Percentiles rank a stretch among this genome's conserved stretches.
Evolutionary conservation across 2,888 invertebrate species (phyloP).

Genomic region (Macropis europaea): DNA sequence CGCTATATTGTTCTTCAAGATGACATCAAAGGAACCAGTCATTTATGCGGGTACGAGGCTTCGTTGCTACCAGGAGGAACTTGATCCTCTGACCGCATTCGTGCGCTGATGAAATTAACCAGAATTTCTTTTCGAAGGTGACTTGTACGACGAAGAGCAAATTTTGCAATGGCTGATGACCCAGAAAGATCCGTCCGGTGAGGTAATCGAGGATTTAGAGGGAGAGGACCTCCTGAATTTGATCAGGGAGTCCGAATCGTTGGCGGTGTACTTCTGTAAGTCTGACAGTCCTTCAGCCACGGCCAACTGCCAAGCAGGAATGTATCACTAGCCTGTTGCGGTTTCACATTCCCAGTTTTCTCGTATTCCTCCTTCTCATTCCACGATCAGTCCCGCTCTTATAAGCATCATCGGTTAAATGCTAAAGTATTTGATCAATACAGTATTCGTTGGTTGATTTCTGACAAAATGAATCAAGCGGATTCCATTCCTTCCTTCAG

Average conservation of each 20-base stretch:
- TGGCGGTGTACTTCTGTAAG: constrained; percentile 97
- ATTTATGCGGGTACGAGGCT: constrained; percentile 89
- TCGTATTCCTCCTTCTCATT: not conserved
- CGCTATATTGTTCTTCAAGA: constrained; percentile 93
- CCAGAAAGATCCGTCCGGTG: constrained; percentile 95
- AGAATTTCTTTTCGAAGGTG: constrained; percentile 82
- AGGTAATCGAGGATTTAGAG: constrained; percentile 93
- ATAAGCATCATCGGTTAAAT: too few species aligned
- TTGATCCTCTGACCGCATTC: too few species aligned
- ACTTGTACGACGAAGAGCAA: constrained; percentile 92
- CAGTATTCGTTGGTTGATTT: too few species aligned
- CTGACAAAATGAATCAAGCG: not conserved
- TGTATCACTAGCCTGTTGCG: constrained; percentile 70
- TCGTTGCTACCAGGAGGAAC: too few species aligned
- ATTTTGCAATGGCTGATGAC: constrained; percentile 94
- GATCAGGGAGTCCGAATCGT: constrained; percentile 89
- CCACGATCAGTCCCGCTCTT: not conserved
- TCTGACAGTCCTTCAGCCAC: constrained; percentile 71
- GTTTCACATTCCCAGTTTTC: constrained; percentile 31
- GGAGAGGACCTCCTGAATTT: constrained; percentile 88
- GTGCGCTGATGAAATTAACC: too few species aligned
- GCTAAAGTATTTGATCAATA: too few species aligned
- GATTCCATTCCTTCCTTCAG: not conserved
- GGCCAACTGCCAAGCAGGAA: constrained; percentile 70
- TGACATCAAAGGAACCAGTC: constrained; percentile 92